These are phyloP conservation scores for Hippasteria phrygiana DNA, from an alignment of 53 echinoderm and acorn worm species.

Conservation along the genomic window DNA sequence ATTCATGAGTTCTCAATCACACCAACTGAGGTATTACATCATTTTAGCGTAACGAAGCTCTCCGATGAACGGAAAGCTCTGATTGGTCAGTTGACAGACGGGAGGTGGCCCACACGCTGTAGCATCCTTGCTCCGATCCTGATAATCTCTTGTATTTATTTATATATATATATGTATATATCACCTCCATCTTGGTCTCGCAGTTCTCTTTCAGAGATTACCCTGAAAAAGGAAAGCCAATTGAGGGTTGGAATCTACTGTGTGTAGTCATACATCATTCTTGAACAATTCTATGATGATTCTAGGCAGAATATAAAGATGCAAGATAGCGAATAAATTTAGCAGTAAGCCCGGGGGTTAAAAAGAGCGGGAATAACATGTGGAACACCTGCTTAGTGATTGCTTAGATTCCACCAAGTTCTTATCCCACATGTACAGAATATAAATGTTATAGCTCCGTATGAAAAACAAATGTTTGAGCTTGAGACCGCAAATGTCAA, in stretches of 20 bases:
- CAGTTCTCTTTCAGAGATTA: constrained; percentile 15
- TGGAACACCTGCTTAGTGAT: no score
- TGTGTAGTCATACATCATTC: no score
- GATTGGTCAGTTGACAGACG: constrained; percentile 11
- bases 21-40: constrained; percentile 16
- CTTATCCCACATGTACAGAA: no score
- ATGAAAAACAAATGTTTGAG: no score
- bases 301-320: no score
- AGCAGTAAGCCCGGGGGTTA: neutral
- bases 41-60: constrained; percentile 21
- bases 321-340: no score
- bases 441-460: no score
- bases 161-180: neutral
- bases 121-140: neutral
- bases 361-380: neutral
- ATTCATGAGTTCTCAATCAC: constrained; percentile 43
- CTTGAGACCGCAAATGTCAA: no score
- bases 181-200: neutral
- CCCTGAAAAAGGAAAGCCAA: neutral
- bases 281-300: no score
- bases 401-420: no score
- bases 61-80: neutral
- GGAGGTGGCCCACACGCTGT: neutral
- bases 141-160: neutral
- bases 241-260: neutral